These are phyloP conservation scores for Labroides dimidiatus DNA, from an alignment of 2,797 vertebrate species.

Conservation along the genomic window DNA sequence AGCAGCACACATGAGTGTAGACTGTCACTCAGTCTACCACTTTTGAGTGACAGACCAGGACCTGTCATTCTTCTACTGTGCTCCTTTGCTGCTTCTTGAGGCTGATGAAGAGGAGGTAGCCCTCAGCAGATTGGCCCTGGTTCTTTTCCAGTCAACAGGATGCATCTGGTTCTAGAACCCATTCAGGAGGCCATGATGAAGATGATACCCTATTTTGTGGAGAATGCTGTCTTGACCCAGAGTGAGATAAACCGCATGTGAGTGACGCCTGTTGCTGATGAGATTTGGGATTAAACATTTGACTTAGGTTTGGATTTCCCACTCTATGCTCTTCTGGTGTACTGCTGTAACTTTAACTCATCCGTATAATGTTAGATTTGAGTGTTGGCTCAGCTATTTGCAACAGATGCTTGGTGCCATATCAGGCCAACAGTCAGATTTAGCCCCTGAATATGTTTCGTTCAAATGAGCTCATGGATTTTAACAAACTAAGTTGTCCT, in stretches of 20 bases:
- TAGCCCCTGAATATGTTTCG: conserved; percentile 4
- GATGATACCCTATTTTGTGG: conserved; percentile 86
- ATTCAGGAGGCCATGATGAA: conserved; percentile 80
- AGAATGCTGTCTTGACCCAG: conserved; percentile 84
- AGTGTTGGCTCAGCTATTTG: conserved; percentile 1
- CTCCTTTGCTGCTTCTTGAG: conserved; percentile 27
- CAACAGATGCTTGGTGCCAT: background rate
- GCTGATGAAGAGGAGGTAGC: conserved; percentile 56
- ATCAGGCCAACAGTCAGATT: conserved; percentile 26
- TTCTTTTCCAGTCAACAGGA: conserved; percentile 65
- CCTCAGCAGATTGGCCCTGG: conserved; percentile 22
- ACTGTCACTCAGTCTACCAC: conserved; percentile 52
- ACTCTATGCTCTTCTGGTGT: background rate
- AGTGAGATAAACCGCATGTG: conserved; percentile 85
- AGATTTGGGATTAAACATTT: background rate
- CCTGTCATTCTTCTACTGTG: conserved; percentile 9
- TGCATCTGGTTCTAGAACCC: conserved; percentile 82
- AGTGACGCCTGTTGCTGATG: conserved; percentile 57
- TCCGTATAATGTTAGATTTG: background rate
- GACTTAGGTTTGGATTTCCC: background rate
- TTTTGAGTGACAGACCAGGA: conserved; percentile 30
- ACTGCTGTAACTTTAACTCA: background rate
- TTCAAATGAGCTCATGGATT: conserved; percentile 6
- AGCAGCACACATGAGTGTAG: conserved; percentile 59
- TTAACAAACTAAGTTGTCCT: conserved; percentile 12